Base-by-base conservation (phyloP, 2,888 invertebrate genomes). In the Zaprionus obscuricornis region DNA sequence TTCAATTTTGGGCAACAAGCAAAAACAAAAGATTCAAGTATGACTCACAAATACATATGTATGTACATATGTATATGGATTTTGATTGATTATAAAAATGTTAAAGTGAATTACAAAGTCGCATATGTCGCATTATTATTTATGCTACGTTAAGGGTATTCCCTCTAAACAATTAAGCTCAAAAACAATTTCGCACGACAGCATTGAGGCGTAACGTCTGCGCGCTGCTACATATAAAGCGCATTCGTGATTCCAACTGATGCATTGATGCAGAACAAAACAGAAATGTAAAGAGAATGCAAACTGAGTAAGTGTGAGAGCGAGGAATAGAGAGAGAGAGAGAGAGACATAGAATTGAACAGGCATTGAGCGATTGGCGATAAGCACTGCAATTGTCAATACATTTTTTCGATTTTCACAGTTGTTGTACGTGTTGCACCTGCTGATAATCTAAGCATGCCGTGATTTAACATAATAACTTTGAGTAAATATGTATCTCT, bases 201-300 rank as follows among this genome's bases (percentile, higher is more conserved):
- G 59, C 71, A 74, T 62, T 82, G 72, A 64, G 34, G 72, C 55
- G 69, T 59, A 43, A 69, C 55, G 33, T 22, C 7, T 18, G 36
- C 2, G 46, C 33, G 57, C 3, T 27, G 20, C 6, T 54, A 72
- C 66, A 60, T 20, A n/a, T 24, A 45, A 43, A 46, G 22, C 37
- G 40, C 43, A 50, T 46, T 46, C 40, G 33, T 20, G 31, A 43
- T 64, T 42, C 22, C 42, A 47, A 36, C 37, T 22, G 31, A 51
- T 51, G 55, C 64, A 76, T 58, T 72, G 43, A 60, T 45, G 58
- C 68, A 64, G 66, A 75, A 14, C 62, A 51, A 37, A 34, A 29
- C 18, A n/a, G n/a, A n/a, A n/a, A 36, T 24, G 26, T 1, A 11
- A 14, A 13, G 11, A 31, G 33, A 10, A n/a, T n/a, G n/a, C n/a